Percentiles rank a stretch among this genome's conserved stretches.
Conservation (phyloP, 2,888 invertebrate genomes). For the Exocentrus adspersus region DNA sequence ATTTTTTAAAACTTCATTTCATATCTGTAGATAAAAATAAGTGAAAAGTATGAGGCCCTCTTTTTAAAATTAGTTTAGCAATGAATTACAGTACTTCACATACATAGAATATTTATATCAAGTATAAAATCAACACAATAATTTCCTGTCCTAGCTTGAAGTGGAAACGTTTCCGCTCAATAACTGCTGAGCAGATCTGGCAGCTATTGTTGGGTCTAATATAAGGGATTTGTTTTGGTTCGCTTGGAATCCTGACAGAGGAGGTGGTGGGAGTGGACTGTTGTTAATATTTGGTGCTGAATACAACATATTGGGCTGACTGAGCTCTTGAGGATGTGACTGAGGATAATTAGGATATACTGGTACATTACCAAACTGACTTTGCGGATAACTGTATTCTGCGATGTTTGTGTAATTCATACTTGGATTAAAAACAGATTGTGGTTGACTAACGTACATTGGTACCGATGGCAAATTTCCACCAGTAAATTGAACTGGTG, state of each 20-base stretch:
- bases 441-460: slow-evolving; percentile 39
- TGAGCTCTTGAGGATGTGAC: slow-evolving; percentile 21
- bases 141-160: slow-evolving; percentile 18
- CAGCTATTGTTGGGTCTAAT: slow-evolving; percentile 62
- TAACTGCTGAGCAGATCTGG: slow-evolving; percentile 61
- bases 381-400: slow-evolving; percentile 39
- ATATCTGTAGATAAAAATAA: too few relatives aligned
- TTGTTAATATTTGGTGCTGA: slow-evolving; percentile 9
- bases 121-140: too few relatives aligned
- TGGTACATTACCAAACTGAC: slow-evolving; percentile 34
- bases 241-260: slow-evolving; percentile 39
- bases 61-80: too few relatives aligned
- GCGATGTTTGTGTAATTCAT: slow-evolving; percentile 34
- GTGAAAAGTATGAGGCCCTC: too few relatives aligned
- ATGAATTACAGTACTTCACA: too few relatives aligned
- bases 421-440: slow-evolving; percentile 34
- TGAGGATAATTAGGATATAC: slow-evolving; percentile 41
- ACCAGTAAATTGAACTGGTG: background rate
- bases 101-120: too few relatives aligned
- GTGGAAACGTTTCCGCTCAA: slow-evolving; percentile 52
- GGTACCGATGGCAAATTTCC: slow-evolving; percentile 30
- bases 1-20: too few relatives aligned
- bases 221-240: slow-evolving; percentile 49
- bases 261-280: slow-evolving; percentile 34
- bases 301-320: slow-evolving; percentile 15